Base-by-base conservation (phyloP, 1,140 invertebrate species). In the Drosophila ercepeae region DNA sequence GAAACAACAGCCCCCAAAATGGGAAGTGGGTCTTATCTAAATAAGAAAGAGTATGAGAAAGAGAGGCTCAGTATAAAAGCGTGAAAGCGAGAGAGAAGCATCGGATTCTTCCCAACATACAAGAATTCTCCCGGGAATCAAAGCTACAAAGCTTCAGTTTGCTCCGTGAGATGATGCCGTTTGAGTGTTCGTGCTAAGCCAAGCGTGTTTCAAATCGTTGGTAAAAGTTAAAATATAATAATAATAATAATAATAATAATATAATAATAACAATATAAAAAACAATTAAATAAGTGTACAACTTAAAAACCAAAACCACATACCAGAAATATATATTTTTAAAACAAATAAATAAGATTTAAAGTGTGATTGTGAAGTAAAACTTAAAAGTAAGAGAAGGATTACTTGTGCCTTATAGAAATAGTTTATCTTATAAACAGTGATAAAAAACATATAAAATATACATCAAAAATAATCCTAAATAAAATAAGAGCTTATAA, bases 121-220 rank as follows among this genome's bases (percentile, higher is more conserved):
- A 13, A 4, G 32, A 16, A 16, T 53, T 54, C 57, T 53, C 50
- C 21, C 2, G n/a, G 13, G 7, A n/a, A 18, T 6, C n/a, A 21
- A 11, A 21, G 23, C 61, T 14, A 67, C 48, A 23, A 67, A 68
- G 46, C 63, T 67, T 44, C 25, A 68, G 41, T 68, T 39, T 8
- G 14, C 39, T 32, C 21, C 21, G 36, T 21, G 14, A 19, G 16
- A 32, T 42, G 29, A 34, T 25, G 61, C 61, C 14, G 60, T 11
- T 45, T 21, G 48, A 9, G 23, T 65, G 46, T 44, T 27, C 9
- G 4, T n/a, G 36, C 63, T 60, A 25, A 52, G 48, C 19, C 1
- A 32, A 50, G 8, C 0, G 18, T 8, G 19, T 39, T 8, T n/a
- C 1, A 7, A 8, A 27, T 50, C 8, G 27, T n/a, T 3, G 14